Evolutionary conservation across 2,888 invertebrate species (phyloP).

Genomic region (Asteroscopus sphinx): DNA sequence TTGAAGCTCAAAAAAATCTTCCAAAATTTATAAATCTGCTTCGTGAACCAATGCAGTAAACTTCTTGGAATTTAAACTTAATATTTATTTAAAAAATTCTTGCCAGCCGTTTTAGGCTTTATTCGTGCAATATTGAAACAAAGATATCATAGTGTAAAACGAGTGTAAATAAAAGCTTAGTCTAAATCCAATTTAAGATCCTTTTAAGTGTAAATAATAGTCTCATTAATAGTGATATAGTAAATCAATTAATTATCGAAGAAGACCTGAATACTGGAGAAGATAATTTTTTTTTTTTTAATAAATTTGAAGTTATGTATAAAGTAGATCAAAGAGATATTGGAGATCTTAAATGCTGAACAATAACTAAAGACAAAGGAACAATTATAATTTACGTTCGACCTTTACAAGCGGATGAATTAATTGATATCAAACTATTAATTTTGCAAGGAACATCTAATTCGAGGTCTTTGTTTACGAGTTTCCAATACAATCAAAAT

Average conservation of each 20-base stretch:
- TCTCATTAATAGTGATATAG: slow-evolving; percentile 41
- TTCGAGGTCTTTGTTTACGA: slow-evolving; percentile 60
- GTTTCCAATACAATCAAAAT: slow-evolving; percentile 63
- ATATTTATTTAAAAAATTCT: slow-evolving; percentile 15
- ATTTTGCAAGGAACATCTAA: slow-evolving; percentile 60
- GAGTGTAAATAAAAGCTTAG: slow-evolving; percentile 55
- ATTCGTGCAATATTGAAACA: slow-evolving; percentile 63
- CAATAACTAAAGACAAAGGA: slow-evolving; percentile 54
- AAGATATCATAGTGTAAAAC: slow-evolving; percentile 52
- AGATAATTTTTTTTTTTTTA: slow-evolving; percentile 7
- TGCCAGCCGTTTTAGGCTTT: slow-evolving; percentile 39
- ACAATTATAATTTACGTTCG: slow-evolving; percentile 49
- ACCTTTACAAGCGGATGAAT: slow-evolving; percentile 61
- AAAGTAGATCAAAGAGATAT: slow-evolving; percentile 36
- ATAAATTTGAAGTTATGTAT: slow-evolving; percentile 12
- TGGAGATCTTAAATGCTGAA: slow-evolving; percentile 45
- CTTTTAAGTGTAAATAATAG: slow-evolving; percentile 52
- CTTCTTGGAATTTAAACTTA: slow-evolving; percentile 6
- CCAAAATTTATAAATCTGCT: slow-evolving; percentile 37
- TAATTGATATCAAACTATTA: slow-evolving; percentile 58
- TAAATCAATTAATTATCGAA: slow-evolving; percentile 22
- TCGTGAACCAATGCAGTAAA: slow-evolving; percentile 15
- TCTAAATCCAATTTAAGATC: slow-evolving; percentile 41
- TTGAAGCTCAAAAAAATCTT: slow-evolving; percentile 54
- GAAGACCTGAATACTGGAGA: slow-evolving; percentile 5